Conservation (phyloP, 2,113 vertebrate genomes). For the Syngnathus scovelli region DNA sequence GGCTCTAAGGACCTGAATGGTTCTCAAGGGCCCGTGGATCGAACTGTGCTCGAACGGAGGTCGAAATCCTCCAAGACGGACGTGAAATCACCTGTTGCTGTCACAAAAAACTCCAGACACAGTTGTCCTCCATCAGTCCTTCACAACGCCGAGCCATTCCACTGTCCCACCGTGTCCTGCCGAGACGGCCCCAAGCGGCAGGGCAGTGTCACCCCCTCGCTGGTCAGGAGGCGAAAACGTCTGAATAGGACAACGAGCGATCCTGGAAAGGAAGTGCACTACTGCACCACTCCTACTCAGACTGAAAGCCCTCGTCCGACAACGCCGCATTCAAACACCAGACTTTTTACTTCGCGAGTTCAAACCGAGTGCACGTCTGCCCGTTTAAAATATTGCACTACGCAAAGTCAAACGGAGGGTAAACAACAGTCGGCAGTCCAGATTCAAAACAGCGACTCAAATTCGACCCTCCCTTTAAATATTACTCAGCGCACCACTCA, state of each 20-base stretch:
- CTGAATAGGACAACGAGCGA: conserved; percentile 62
- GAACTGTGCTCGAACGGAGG: conserved; percentile 42
- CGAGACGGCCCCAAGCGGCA: conserved; percentile 53
- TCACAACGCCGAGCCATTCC: conserved; percentile 45
- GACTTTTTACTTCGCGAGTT: conserved; percentile 51
- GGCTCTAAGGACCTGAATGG: conserved; percentile 41
- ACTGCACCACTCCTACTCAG: conserved; percentile 62
- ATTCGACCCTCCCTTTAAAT: conserved; percentile 30
- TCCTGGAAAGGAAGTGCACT: conserved; percentile 64
- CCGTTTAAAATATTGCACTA: conserved; percentile 44
- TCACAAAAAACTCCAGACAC: conserved; percentile 51
- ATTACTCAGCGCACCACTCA: conserved; percentile 30
- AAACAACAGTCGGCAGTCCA: conserved; percentile 38
- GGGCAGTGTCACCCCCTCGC: conserved; percentile 43
- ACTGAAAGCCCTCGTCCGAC: conserved; percentile 45
- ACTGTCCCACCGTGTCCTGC: conserved; percentile 45
- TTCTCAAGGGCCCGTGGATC: conserved; percentile 30
- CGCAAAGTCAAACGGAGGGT: conserved; percentile 51
- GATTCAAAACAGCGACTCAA: conserved; percentile 19
- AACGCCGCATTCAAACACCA: conserved; percentile 28
- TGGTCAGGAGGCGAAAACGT: conserved; percentile 46
- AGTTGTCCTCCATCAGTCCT: conserved; percentile 50
- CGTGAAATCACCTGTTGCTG: conserved; percentile 43
- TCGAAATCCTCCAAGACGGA: conserved; percentile 45
- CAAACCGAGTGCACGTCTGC: conserved; percentile 44